Evolutionary conservation across 2,888 invertebrate species (phyloP), one percentile per base, ranked within the genome.

Genomic region (Calephelis perditalis): DNA sequence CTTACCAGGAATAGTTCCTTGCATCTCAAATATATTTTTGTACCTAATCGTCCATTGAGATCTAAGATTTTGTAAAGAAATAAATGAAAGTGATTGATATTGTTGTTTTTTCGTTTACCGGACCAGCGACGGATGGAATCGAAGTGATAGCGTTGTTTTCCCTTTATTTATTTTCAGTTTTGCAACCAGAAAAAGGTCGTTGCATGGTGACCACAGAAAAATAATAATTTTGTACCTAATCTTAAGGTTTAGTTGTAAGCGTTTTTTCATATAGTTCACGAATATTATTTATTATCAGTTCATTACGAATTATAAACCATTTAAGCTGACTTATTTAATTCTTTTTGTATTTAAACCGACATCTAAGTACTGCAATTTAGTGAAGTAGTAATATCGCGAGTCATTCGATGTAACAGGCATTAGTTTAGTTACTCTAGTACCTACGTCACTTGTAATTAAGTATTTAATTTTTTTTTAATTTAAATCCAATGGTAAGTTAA

Each of bases 211-310:
- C 85, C 82, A 81, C 78, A 80, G 79, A 78, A 80, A 74, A 76
- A 85, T 85, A 86, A 88, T 88, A 85, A 86, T 87, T 85, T 88
- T 87, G 88, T 89, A 89, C 87, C 86, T 90, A 88, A 84, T 83
- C 65, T 78, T 89, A 88, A 89, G 86, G 74, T 75, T 75, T 86
- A 87, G 86, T 78, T 84, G 63, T 88, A 89, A 87, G 87, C 78
- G 82, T 88, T 64, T 62, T 60, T 79, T 84, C 84, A 87, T 88
- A 82, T 83, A 86, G 79, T 82, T 86, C 86, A 81, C 81, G 82
- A 86, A 86, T 86, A 87, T 90, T 89, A 90, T 90, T 90, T 90
- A 90, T 90, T 90, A 84, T 89, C 87, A 87, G 86, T 88, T 87
- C 89, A 89, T 87, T 86, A 84, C 81, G 83, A 84, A 83, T 82